phyloP scores from a whole-genome alignment of 2,797 vertebrate genomes.

The Lepidocolaptes lacrymiger region DNA sequence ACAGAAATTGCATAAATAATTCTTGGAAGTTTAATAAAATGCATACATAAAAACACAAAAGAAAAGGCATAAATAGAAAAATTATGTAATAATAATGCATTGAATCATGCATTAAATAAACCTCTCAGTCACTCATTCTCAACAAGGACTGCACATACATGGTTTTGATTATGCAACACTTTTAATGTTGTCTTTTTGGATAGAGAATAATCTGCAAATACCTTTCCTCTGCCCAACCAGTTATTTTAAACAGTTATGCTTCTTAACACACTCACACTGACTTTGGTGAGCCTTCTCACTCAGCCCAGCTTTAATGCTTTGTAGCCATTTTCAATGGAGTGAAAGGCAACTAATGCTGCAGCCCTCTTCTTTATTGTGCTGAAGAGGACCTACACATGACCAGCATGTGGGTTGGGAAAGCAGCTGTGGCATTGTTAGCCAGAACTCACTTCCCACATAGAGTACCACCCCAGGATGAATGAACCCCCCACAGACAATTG shows the following conservation, averaged over 20 bases:
- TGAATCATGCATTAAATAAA: background rate
- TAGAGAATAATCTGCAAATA: background rate
- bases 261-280: background rate
- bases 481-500: conserved; percentile 22
- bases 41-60: background rate
- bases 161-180: background rate
- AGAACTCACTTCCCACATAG: background rate
- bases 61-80: background rate
- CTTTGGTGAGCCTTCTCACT: background rate
- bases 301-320: conserved; percentile 2
- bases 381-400: background rate
- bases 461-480: background rate
- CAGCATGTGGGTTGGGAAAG: conserved; percentile 27
- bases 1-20: background rate
- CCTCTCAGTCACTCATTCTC: background rate
- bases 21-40: background rate
- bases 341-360: conserved; percentile 18
- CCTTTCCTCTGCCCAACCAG: background rate
- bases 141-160: background rate
- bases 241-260: background rate
- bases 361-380: conserved; percentile 11
- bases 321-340: conserved; percentile 26
- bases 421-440: conserved; percentile 62
- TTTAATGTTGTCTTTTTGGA: background rate
- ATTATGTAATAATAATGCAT: background rate